Conservation (phyloP, 2,888 invertebrate species). For the Spilosoma lubricipeda region DNA sequence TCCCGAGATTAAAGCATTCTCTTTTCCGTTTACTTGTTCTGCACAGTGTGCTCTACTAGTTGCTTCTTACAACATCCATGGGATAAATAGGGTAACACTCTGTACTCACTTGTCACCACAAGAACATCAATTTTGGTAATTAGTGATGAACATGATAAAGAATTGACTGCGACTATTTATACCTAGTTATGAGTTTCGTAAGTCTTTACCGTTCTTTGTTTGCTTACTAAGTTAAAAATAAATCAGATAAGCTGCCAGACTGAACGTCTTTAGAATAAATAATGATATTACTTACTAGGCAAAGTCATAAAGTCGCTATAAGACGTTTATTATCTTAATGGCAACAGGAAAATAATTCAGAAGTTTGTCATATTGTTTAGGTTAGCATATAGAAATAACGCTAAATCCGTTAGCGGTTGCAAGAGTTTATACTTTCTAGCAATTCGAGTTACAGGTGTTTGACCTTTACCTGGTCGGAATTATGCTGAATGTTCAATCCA, state of each 20-base stretch:
- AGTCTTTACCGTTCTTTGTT: not conserved
- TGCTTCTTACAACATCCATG: too few species aligned
- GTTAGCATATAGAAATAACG: conserved; percentile 2
- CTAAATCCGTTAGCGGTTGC: not conserved
- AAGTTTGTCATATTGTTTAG: not conserved
- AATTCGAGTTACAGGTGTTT: not conserved
- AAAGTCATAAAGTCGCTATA: not conserved
- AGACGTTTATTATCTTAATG: not conserved
- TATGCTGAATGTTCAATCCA: not conserved
- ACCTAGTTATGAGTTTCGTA: not conserved
- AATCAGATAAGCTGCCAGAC: not conserved
- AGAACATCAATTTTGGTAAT: too few species aligned
- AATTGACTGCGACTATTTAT: not conserved
- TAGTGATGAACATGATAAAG: not conserved
- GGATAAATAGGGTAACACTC: too few species aligned
- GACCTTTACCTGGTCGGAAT: not conserved
- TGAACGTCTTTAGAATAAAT: not conserved
- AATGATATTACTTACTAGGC: not conserved
- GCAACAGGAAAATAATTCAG: not conserved
- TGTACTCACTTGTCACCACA: too few species aligned
- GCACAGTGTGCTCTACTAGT: too few species aligned
- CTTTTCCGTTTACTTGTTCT: too few species aligned
- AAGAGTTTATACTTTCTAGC: not conserved
- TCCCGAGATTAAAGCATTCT: too few species aligned
- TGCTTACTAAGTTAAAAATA: not conserved